Base-by-base conservation (phyloP, 2,113 vertebrate genomes). In the Petromus typicus region DNA sequence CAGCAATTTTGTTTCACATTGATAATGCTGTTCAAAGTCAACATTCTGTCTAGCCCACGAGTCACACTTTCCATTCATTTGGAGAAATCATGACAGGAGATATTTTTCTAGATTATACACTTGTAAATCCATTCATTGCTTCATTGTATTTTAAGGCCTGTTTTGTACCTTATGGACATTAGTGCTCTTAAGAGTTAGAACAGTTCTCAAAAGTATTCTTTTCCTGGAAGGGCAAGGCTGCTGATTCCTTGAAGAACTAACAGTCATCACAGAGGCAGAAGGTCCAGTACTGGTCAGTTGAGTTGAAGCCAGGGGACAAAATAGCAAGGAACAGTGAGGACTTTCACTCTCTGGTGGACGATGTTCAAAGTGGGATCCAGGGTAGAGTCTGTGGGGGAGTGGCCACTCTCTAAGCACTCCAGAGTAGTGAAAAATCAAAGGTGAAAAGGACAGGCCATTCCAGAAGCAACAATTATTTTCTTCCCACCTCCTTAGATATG, bases 231-330 rank as follows among this genome's bases (percentile, higher is more conserved):
- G 30, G 5, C 54, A 59, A 66, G 32, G 12, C 40, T 93, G 43
- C 79, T 51, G 78, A 40, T 90, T 90, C 79, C 40, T 37, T 82
- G 88, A 88, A 82, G 75, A 75, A 56, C 59, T 45, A 67, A 64
- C 48, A 67, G 40, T 75, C 14, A 34, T 86, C 12, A 2, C 3
- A 71, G 13, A 93, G 69, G 69, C 48, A 89, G 78, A 86, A 61
- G 57, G 90, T 90, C 87, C 88, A 86, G 85, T 59, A 61, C 18
- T 34, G 56, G 27, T 85, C 63, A 87, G 12, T 56, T 93, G 95
- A 75, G 92, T 86, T 67, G 27, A 22, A 79, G 45, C 86, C 86
- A 86, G 82, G 34, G 78, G n/a, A 90, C 43, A 88, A 59, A 78
- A 45, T 45, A 71, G 34, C 0, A 1, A 30, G 57, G 45, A 67